Evolutionary conservation across 2,797 vertebrate genomes (phyloP), one percentile per base, ranked within the genome.

Genomic region (Enteromius fasciolatus): DNA sequence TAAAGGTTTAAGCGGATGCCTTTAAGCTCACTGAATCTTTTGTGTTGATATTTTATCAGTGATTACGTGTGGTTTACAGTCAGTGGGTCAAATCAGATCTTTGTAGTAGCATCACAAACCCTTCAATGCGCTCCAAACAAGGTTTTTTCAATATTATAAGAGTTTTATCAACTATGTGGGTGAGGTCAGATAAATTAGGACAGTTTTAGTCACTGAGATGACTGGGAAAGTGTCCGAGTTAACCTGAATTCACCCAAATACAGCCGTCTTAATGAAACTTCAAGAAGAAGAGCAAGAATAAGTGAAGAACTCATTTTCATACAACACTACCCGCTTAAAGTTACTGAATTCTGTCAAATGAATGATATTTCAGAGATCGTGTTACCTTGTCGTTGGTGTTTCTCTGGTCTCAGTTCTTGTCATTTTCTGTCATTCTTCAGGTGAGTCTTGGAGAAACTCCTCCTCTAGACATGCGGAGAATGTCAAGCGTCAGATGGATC

Each of bases 341-440:
- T 3, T 0, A 20, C 0, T 31, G 0, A 73, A 33, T 6, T 0
- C 3, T 14, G 10, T 36, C 0, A 31, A 17, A 31, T 1, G 14
- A 63, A 3, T 31, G 70, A 7, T 36, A n/a, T 3, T 25, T 1
- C 20, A 3, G 46, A 50, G 69, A 73, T 52, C 0, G 48, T 20
- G 20, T 52, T 73, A 73, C 70, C 70, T 52, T 33, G 48, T n/a
- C 8, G 48, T 36, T n/a, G 69, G 28, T 33, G 69, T 73, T 12
- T 0, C 31, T n/a, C 25, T 52, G 18, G 5, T 20, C n/a, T 50
- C 1, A 3, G 3, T n/a, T 73, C 25, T 72, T 25, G 23, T 59
- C 57, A 2, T 25, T 41, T 41, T 41, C 5, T 25, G n/a, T 69
- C 39, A 25, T 25, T 50, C 44, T 52, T 33, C 10, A 74, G 48